Conservation (phyloP, 2,888 invertebrate species). For the Drosophila borborema region DNA sequence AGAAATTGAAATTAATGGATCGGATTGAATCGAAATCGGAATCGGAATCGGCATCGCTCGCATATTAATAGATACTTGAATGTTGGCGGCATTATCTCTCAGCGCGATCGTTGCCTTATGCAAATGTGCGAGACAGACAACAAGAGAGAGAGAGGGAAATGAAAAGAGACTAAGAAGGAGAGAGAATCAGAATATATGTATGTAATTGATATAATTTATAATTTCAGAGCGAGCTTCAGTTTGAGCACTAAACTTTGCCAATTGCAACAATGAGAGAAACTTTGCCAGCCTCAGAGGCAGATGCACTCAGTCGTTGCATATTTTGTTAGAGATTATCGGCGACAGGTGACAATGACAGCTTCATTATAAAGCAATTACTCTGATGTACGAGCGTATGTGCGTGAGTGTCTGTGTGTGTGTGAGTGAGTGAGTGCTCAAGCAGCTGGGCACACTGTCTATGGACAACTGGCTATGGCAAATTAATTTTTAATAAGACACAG, state of each 20-base stretch:
- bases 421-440: conserved; percentile 28
- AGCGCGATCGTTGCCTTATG: conserved; percentile 38
- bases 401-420: conserved; percentile 23
- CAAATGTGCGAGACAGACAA: conserved; percentile 30
- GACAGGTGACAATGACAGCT: conserved; percentile 84
- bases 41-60: conserved; percentile 28
- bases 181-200: conserved; percentile 14
- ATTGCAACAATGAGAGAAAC: conserved; percentile 8
- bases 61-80: conserved; percentile 59
- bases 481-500: conserved; percentile 73
- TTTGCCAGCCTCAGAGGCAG: conserved; percentile 16
- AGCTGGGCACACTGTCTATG: conserved; percentile 45
- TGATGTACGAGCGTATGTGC: conserved; percentile 19
- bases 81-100: conserved; percentile 40
- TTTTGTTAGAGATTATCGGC: conserved; percentile 71
- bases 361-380: conserved; percentile 82
- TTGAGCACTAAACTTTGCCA: conserved; percentile 29
- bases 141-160: not conserved
- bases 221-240: conserved; percentile 21
- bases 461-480: conserved; percentile 50
- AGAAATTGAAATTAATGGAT: conserved; percentile 72
- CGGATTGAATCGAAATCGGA: conserved; percentile 63
- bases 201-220: conserved; percentile 1
- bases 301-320: conserved; percentile 24
- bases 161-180: not conserved